Base-by-base conservation (phyloP, 2,797 vertebrate genomes). In the Taenioides sp. region DNA sequence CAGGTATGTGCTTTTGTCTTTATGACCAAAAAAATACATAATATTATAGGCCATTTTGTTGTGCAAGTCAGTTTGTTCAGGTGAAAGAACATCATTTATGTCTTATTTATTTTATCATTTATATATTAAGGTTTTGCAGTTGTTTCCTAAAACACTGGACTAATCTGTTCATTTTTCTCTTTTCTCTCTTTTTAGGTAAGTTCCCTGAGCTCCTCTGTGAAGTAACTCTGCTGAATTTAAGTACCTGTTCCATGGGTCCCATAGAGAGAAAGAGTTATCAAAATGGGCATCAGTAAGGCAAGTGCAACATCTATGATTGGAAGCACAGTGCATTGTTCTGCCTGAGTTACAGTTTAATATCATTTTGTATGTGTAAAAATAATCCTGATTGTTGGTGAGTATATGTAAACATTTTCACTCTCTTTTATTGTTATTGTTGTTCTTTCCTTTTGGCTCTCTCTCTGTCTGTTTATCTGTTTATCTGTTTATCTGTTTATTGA, bases 101-200 rank as follows among this genome's bases (percentile, higher is more conserved):
- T 3, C 11, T 14, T 43, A 14, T 47, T 16, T 40, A 43, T 47
- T 16, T 16, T 47, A 4, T 16, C 7, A 47, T 16, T 16, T 16
- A 17, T 16, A 43, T 43, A 43, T 47, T 54, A 54, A n/a, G 17
- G 50, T 25, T 58, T 58, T n/a, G 54, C 27, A 16, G 16, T 58
- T 58, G 54, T 57, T 28, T 63, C 11, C 9, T 49, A 25, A 65
- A 27, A 40, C 3, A 25, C 37, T 17, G 14, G 14, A 9, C 40
- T 65, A 50, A 49, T 14, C 4, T 27, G 23, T 65, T 49, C 4
- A 16, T 50, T 7, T 65, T 18, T 43, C 5, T 65, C 23, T 47
- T 64, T 47, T 65, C 23, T 50, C 17, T 65, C 43, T 50, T 17
- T 16, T 50, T 65, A 65, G 64, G 64, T 65, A 65, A 65, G 64